These are phyloP conservation scores for Scelioninae gen. 2 DNA, from an alignment of 2,888 invertebrate species.

Conservation along the genomic window DNA sequence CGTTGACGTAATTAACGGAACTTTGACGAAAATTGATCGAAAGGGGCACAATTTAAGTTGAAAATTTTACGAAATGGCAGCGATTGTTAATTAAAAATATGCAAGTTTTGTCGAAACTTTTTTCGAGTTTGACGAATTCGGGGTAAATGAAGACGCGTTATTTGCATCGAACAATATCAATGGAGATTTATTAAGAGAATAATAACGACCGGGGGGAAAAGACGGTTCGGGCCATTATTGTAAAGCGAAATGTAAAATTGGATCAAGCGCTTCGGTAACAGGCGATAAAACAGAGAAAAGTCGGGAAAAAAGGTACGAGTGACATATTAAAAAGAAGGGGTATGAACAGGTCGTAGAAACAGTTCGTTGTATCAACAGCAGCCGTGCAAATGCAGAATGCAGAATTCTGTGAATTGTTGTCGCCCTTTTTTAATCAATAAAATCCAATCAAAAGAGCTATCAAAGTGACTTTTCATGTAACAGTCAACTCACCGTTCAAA, in stretches of 20 bases:
- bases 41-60: no score
- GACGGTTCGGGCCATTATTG: slow-evolving; percentile 8
- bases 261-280: slow-evolving; percentile 29
- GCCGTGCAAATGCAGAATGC: slow-evolving; percentile 26
- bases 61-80: no score
- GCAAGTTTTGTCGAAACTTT: no score
- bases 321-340: slow-evolving; percentile 27
- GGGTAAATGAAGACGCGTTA: no score
- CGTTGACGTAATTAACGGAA: no score
- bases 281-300: slow-evolving; percentile 36
- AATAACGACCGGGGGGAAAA: no score
- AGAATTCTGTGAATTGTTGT: slow-evolving; percentile 32
- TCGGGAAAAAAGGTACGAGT: slow-evolving; percentile 23
- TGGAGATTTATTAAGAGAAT: no score
- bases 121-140: no score
- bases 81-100: no score
- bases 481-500: slow-evolving; percentile 41
- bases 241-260: slow-evolving; percentile 23
- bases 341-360: slow-evolving; percentile 23
- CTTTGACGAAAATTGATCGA: no score
- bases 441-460: slow-evolving; percentile 54
- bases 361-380: slow-evolving; percentile 33
- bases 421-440: slow-evolving; percentile 50
- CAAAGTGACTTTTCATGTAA: slow-evolving; percentile 56
- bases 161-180: no score